Evolutionary conservation across 2,113 vertebrate species (phyloP), one percentile per base, ranked within the genome.

Genomic region (Acanthisitta chloris): DNA sequence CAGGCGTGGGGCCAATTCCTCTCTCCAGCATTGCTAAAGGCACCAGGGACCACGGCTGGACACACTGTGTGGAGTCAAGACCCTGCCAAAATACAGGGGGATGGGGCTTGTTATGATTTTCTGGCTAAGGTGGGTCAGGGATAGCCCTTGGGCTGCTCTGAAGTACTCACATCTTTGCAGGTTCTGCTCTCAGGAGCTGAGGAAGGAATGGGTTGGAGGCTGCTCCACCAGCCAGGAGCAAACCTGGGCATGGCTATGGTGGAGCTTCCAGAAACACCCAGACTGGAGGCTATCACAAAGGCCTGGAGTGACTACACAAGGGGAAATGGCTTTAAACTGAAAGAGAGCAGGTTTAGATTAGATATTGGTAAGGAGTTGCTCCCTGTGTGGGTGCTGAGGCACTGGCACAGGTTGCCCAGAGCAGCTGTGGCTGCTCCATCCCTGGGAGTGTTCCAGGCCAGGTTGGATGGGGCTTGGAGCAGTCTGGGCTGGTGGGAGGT

Each of bases 21-120:
- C 48, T 26, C 66, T 67, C 58, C 74, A 79, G 74, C 42, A 1
- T 4, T 13, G 86, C 69, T 81, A 2, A 2, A 43, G 65, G 77
- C 64, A 8, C n/a, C 0, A 0, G 61, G 64, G 43, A 38, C 34
- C 8, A 1, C 9, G 9, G 45, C 85, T 8, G 36, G 36, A 61
- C 67, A 20, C 16, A 8, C 51, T 7, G 1, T 6, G 49, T 20
- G 21, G 57, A 52, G 40, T 29, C 67, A 25, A 52, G 43, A 34
- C 45, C 28, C 52, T 10, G 34, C 3, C 1, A 42, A 49, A 81
- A 26, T 48, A 52, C 1, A 11, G 17, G 9, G n/a, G 8, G 8
- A 55, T 1, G 9, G 15, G 48, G 33, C 2, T 38, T 28, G 4
- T 28, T 34, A 2, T 33, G 14, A 14, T 79, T 78, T 90, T 76